phyloP scores from a whole-genome alignment of 2,888 invertebrate genomes.

The Pteria penguin region DNA sequence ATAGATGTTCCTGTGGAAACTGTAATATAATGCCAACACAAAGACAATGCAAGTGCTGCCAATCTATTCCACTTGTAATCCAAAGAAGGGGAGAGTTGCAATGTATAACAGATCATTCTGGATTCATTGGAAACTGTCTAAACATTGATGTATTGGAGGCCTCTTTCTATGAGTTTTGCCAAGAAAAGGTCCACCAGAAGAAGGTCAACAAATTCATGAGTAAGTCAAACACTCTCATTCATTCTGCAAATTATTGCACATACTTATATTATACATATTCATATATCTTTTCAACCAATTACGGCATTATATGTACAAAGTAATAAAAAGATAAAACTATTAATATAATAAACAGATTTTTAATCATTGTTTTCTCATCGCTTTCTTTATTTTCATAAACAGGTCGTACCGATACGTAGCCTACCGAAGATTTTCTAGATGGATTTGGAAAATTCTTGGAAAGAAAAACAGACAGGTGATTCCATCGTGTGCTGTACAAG shows the following conservation, averaged over 20 bases:
- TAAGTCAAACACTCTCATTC: constrained; percentile 1
- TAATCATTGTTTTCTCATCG: too few species aligned
- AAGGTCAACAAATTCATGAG: constrained; percentile 31
- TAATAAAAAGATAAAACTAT: too few species aligned
- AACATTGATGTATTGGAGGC: constrained; percentile 19
- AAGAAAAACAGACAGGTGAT: constrained; percentile 14
- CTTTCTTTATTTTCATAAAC: not conserved
- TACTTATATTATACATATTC: too few species aligned
- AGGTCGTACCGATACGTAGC: constrained; percentile 26
- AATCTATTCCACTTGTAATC: not conserved
- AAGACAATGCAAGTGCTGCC: constrained; percentile 16
- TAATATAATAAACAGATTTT: too few species aligned
- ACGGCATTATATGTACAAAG: too few species aligned
- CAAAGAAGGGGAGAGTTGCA: constrained; percentile 1
- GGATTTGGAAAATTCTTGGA: constrained; percentile 28
- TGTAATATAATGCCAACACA: too few species aligned
- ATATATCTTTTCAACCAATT: too few species aligned
- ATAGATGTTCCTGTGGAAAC: too few species aligned
- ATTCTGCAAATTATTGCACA: too few species aligned
- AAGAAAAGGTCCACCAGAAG: constrained; percentile 15
- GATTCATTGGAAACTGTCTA: constrained; percentile 22
- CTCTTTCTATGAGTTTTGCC: constrained; percentile 16
- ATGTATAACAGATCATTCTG: constrained; percentile 24
- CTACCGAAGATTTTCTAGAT: constrained; percentile 21
- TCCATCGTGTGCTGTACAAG: constrained; percentile 18